Evolutionary conservation across 1,140 invertebrate species (phyloP).

Genomic region (Hydropsyche tenuis): DNA sequence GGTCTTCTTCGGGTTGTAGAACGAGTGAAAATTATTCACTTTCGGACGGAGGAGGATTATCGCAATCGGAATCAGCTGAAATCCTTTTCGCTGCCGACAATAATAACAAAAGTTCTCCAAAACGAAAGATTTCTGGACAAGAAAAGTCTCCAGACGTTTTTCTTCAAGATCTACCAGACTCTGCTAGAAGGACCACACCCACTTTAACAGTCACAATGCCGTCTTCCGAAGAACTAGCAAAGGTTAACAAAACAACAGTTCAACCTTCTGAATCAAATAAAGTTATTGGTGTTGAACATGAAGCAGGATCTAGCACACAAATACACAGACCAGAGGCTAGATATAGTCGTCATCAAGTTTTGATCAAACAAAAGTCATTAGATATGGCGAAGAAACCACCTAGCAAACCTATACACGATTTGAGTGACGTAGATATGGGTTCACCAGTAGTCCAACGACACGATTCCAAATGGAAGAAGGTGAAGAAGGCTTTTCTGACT

Average conservation of each 20-base stretch:
- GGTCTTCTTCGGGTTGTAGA: constrained; percentile 55
- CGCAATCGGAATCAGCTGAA: constrained; percentile 44
- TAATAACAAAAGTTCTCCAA: constrained; percentile 32
- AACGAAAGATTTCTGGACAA: constrained; percentile 50
- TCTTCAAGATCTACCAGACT: constrained; percentile 31
- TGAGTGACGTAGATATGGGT: constrained; percentile 54
- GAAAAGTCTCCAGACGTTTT: constrained; percentile 30
- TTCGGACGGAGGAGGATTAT: constrained; percentile 60
- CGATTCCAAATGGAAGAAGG: constrained; percentile 73
- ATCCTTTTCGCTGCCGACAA: constrained; percentile 18
- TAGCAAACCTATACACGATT: constrained; percentile 53
- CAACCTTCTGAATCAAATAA: constrained; percentile 5
- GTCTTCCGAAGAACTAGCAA: constrained; percentile 64
- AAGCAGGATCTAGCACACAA: not conserved
- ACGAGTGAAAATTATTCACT: constrained; percentile 61
- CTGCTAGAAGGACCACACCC: constrained; percentile 56
- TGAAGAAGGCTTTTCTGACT: constrained; percentile 74
- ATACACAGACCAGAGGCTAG: constrained; percentile 4
- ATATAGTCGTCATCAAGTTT: constrained; percentile 54
- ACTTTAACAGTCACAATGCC: constrained; percentile 66
- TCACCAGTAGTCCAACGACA: constrained; percentile 54
- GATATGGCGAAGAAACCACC: constrained; percentile 52
- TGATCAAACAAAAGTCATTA: constrained; percentile 61
- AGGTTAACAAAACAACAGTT: constrained; percentile 23
- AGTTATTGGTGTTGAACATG: not conserved